Base-by-base conservation (phyloP, 2,113 vertebrate genomes). In the Dromiciops gliroides region DNA sequence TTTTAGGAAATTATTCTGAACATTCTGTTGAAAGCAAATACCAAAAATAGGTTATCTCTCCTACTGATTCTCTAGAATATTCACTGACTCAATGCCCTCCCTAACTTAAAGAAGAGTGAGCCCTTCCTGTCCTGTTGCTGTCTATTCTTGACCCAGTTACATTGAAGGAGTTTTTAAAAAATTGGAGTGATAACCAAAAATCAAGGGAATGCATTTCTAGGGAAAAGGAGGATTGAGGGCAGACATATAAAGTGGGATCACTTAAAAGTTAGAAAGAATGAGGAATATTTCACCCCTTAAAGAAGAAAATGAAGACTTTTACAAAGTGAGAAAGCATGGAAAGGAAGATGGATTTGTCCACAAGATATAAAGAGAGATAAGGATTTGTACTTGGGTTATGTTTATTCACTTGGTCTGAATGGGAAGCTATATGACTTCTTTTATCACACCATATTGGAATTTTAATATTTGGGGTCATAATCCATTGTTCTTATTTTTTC, bases 361-460 rank as follows among this genome's bases (percentile, higher is more conserved):
- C 7, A 75, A 75, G 60, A 75, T n/a, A 14, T 75, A 75, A 75
- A n/a, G 60, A 7, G 14, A 75, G 26, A 52, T 26, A 44, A 88
- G 83, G 56, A 94, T 75, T 0, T 52, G 28, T 75, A 53, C 83
- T 51, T 56, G 90, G 26, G 94, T 31, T 95, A 0, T 47, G 19
- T 75, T 96, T 94, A 94, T 91, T 88, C 22, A 51, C 95, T 97
- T 95, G 53, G 94, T 94, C 52, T 92, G 48, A 92, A 48, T 92
- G 94, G 90, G 92, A 97, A 96, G 88, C 49, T n/a, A 92, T 47
- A 75, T 89, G 51, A 12, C 67, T 94, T 92, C 50, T 93, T 49
- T 91, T 95, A 93, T 96, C 92, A 97, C 44, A 95, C 83, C 91
- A 93, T 92, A 28, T 16, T 37, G 56, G 47, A 93, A 90, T 96